Evolutionary conservation across 2,888 invertebrate species (phyloP), one percentile per base, ranked within the genome.

Genomic region (Steinernema carpocapsae): DNA sequence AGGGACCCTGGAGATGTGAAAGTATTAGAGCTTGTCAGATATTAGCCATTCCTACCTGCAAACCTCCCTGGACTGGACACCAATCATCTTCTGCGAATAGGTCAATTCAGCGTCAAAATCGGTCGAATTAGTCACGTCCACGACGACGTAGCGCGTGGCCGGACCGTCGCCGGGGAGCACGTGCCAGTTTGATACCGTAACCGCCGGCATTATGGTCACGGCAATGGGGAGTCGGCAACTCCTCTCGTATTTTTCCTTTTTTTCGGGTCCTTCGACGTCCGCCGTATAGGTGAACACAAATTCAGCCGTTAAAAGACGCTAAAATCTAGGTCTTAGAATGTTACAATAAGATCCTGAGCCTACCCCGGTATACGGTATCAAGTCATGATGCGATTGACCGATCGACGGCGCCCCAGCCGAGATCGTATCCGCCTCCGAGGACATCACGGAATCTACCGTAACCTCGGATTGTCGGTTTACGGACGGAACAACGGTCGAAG

Each of bases 141-240:
- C 83, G 46, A 85, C 84, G 70, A 86, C 83, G 73, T 83, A 85
- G 48, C 86, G 70, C 6, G 71, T 83, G 32, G 75, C 71, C 22
- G 81, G 78, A n/a, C 72, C 70, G 48, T 80, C 83, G 7, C 81
- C 81, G 19, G 87, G 82, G 12, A 87, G 77, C 26, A 87, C 81
- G 56, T 83, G 84, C 86, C 87, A 86, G 24, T 84, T 82, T 14
- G 85, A 81, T 4, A 86, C 85, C n/a, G 83, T 85, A n/a, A 86
- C 77, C 19, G 86, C 86, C 1, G 86, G 86, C 22, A 86, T 83
- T 43, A 87, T 86, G 7, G 82, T 78, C 22, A 86, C 79, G 24
- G 85, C 86, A 72, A 87, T 75, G 37, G 83, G 83, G 19, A 86
- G 76, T 22, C 78, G 78, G 45, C 78, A 79, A 43, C 77, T 80